Conservation (phyloP, 1,140 invertebrate species). For the Drosophila mayri region DNA sequence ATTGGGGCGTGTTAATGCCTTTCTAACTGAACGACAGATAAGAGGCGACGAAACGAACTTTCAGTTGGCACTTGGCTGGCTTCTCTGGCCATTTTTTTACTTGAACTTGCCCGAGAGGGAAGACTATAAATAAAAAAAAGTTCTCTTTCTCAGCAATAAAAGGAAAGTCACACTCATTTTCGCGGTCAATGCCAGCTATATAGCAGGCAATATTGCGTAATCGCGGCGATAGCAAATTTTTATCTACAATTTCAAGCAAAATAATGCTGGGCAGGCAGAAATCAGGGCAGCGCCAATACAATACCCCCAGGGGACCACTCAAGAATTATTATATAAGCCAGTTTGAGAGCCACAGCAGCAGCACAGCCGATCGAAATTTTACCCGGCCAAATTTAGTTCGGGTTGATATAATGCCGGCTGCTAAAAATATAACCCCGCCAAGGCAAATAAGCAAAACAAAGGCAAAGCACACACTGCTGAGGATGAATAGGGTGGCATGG, state of each 20-base stretch:
- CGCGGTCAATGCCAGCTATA: conserved; percentile 61
- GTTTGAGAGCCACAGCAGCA: conserved; percentile 44
- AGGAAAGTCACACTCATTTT: conserved; percentile 21
- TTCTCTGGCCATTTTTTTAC: conserved; percentile 13
- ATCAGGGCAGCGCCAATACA: conserved; percentile 30
- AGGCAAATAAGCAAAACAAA: conserved; percentile 63
- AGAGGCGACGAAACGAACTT: conserved; percentile 34
- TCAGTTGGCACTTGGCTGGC: conserved; percentile 33
- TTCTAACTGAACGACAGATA: conserved; percentile 31
- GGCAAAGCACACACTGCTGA: conserved; percentile 17
- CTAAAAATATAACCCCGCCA: conserved; percentile 70
- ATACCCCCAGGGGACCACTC: background rate
- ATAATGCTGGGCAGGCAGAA: conserved; percentile 30
- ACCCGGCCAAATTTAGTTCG: conserved; percentile 70
- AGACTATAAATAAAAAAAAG: conserved; percentile 39
- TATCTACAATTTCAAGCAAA: conserved; percentile 24
- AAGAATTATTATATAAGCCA: conserved; percentile 56
- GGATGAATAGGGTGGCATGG: conserved; percentile 12
- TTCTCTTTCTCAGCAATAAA: conserved; percentile 19
- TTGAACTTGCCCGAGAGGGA: background rate
- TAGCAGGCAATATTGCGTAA: conserved; percentile 58
- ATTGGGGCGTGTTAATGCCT: conserved; percentile 37
- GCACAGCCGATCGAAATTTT: conserved; percentile 38
- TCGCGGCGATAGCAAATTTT: conserved; percentile 24
- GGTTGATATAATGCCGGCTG: conserved; percentile 75